Evolutionary conservation across 1,140 invertebrate genomes (phyloP), one percentile per base, ranked within the genome.

Genomic region (Nilaparvata lugens): DNA sequence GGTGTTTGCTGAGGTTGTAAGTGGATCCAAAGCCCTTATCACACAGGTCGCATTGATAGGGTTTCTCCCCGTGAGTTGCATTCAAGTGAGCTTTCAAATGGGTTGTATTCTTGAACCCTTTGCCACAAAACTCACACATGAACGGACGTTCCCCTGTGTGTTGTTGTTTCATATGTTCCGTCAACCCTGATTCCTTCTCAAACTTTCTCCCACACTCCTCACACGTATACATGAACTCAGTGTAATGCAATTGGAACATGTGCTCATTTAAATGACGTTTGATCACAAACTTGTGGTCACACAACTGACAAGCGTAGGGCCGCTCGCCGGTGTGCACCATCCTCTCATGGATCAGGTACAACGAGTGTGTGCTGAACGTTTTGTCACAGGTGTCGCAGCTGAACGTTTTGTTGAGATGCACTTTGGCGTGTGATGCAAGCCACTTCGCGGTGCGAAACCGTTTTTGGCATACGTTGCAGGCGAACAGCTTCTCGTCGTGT

Each of bases 71-170:
- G 3, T 70, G 68, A 28, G 78, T 77, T 4, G 45, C 56, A 23
- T 56, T 14, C 43, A 55, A 93, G 74, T 98, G 96, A 2, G 96
- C 98, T 72, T 98, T 98, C 58, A 99, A 82, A 76, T 98, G 98
- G 52, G 94, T 98, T 65, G 93, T 96, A 75, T 98, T 96, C 62
- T 92, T 97, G 76, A 98, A 99, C 4, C 94, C 93, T 75, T 98
- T 98, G 18, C 93, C 92, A 74, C 95, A 98, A 18, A 91, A 77
- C 43, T 94, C 85, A 73, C 95, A 98, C 11, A 85, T 83, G 72
- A 97, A 97, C 0, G 95, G 95, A 19, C 90, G 83, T 72, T 98
- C 95, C 0, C 95, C 93, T 0, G 95, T 98, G 72, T 98, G 95
- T 0, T 97, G 94, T 16, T 94, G 82, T 23, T n/a, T n/a, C n/a